Evolutionary conservation across 2,113 vertebrate species (phyloP), one percentile per base, ranked within the genome.

Genomic region (Seriola aureovittata): DNA sequence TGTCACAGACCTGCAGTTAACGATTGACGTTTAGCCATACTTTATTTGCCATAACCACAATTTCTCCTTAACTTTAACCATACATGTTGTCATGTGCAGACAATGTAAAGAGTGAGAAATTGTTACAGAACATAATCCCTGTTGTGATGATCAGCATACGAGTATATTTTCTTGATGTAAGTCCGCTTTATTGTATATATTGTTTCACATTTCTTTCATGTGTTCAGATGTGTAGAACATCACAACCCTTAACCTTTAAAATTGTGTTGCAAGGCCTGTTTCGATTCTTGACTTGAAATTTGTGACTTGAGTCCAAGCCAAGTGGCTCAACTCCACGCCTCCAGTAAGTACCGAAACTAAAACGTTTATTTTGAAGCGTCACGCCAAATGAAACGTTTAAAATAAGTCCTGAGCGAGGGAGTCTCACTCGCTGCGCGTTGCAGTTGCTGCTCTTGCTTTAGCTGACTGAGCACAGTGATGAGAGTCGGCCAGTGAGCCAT

Each of bases 381-480:
- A 78, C 11, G 1, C 60, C 29, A 10, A 79, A 80, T 71, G 2
- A 77, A 67, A 75, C 32, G 29, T 67, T 17, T 72, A 69, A 71
- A 81, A 64, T 54, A 29, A 74, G 36, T 63, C 75, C 19, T 59
- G 48, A 67, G 34, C 36, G 58, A 44, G 8, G 34, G 32, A 59
- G 80, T 60, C 58, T 50, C 36, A 2, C 12, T 13, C 14, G 12
- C 55, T 62, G 60, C 25, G 10, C 25, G 65, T 60, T 40, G 67
- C 80, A 68, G 9, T 70, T 10, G 21, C 78, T 84, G 55, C 71
- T 80, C n/a, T 3, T 65, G 78, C 69, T 91, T 87, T 80, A 87
- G 91, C 89, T 88, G 86, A 91, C 44, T 60, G 87, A 88, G 88
- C 84, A 80, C 60, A 70, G 73, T 59, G 80, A 92, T 90, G 88